Evolutionary conservation across 2,113 vertebrate genomes (phyloP).

Genomic region (Coptodon bakossiorum): DNA sequence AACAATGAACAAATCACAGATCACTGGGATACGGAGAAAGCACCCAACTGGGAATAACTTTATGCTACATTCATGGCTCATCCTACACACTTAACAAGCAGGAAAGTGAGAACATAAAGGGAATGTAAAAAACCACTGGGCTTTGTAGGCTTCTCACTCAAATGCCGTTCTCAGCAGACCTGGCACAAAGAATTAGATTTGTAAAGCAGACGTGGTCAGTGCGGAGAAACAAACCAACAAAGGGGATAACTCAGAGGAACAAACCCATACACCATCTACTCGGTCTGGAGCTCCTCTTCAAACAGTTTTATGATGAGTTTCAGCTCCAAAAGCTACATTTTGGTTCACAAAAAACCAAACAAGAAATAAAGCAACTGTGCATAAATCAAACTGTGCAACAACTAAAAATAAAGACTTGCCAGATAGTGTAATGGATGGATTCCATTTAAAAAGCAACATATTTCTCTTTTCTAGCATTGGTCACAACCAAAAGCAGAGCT

Average conservation of each 20-base stretch:
- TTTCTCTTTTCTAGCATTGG: background rate
- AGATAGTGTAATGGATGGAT: background rate
- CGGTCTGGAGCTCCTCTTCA: fast-evolving
- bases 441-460: background rate
- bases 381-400: background rate
- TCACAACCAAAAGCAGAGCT: background rate
- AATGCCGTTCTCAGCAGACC: background rate
- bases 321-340: background rate
- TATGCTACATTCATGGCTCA: background rate
- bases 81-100: background rate
- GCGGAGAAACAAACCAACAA: background rate
- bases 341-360: background rate
- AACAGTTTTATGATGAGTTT: background rate
- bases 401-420: background rate
- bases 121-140: background rate
- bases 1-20: background rate
- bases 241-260: background rate
- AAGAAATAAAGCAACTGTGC: background rate
- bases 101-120: background rate
- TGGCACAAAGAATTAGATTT: background rate
- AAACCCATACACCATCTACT: fast-evolving
- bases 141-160: background rate
- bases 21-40: background rate
- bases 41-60: background rate
- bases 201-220: background rate